phyloP scores from a whole-genome alignment of 2,888 invertebrate genomes.

The Listrodromus nycthemerus region DNA sequence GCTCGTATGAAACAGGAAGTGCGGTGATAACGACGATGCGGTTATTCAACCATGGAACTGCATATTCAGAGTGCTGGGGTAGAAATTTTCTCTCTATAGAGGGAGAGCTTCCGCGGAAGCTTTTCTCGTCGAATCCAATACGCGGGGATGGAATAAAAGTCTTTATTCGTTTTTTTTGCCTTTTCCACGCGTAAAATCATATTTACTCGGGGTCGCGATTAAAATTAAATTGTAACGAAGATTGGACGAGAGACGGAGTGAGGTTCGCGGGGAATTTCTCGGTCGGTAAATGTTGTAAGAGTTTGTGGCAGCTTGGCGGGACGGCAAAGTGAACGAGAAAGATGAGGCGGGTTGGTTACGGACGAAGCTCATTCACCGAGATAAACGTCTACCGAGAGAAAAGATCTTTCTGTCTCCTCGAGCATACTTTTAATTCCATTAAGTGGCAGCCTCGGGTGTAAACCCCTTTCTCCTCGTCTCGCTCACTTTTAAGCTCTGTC shows the following conservation, averaged over 20 bases:
- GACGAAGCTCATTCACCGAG: slow-evolving; percentile 78
- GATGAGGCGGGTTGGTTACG: slow-evolving; percentile 57
- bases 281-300: slow-evolving; percentile 15
- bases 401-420: slow-evolving; percentile 75
- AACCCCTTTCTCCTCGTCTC: slow-evolving; percentile 55
- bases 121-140: slow-evolving; percentile 51
- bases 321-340: slow-evolving; percentile 45
- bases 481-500: slow-evolving; percentile 60
- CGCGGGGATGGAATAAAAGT: slow-evolving; percentile 16
- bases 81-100: not conserved
- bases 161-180: not conserved
- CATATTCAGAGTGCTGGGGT: slow-evolving; percentile 50
- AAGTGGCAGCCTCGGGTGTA: slow-evolving; percentile 74
- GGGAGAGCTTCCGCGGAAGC: slow-evolving; percentile 17
- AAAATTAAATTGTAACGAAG: slow-evolving; percentile 63
- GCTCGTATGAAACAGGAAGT: slow-evolving; percentile 65
- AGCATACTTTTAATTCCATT: slow-evolving; percentile 82
- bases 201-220: slow-evolving; percentile 51
- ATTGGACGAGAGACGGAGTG: not conserved
- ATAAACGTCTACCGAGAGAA: slow-evolving; percentile 74
- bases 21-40: slow-evolving; percentile 67
- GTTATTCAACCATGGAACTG: slow-evolving; percentile 61
- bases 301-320: slow-evolving; percentile 63
- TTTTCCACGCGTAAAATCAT: slow-evolving; percentile 7
- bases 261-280: slow-evolving; percentile 6